Conservation (phyloP, 1,140 invertebrate species). For the Eulimnadia texana region DNA sequence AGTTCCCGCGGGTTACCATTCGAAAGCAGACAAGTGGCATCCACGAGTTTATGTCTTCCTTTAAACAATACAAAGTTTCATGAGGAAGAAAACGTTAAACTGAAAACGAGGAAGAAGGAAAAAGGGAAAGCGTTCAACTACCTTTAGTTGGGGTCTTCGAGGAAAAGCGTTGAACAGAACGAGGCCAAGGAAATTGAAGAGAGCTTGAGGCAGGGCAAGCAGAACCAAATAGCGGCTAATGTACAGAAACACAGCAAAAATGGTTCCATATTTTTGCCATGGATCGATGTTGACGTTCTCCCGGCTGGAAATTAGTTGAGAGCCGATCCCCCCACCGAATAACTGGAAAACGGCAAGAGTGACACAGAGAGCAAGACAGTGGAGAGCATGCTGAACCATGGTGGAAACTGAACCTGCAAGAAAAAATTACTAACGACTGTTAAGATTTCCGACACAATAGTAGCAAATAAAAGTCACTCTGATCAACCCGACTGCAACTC, state of each 20-base stretch:
- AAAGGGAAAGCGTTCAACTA: constrained; percentile 17
- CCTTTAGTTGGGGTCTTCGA: constrained; percentile 76
- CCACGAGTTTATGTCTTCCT: constrained; percentile 48
- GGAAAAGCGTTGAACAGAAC: constrained; percentile 89
- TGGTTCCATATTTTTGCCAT: constrained; percentile 58
- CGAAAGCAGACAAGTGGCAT: constrained; percentile 90
- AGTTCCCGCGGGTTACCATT: constrained; percentile 89
- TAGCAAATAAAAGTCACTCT: background rate
- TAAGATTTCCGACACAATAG: background rate
- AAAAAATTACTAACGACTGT: background rate
- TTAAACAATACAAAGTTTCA: background rate
- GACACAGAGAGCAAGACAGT: background rate
- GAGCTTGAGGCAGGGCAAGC: constrained; percentile 71
- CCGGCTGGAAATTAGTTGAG: background rate
- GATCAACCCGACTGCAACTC: too few relatives aligned
- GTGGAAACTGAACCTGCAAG: background rate
- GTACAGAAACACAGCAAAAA: constrained; percentile 58
- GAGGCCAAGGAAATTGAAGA: constrained; percentile 84
- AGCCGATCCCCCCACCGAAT: background rate
- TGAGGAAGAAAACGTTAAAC: background rate
- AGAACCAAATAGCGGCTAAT: constrained; percentile 64
- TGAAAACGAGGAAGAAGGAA: constrained; percentile 18
- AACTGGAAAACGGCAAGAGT: background rate
- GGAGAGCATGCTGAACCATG: background rate
- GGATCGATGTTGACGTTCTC: constrained; percentile 44